Base-by-base conservation (phyloP, 2,888 invertebrate genomes). In the Torymus texanus region DNA sequence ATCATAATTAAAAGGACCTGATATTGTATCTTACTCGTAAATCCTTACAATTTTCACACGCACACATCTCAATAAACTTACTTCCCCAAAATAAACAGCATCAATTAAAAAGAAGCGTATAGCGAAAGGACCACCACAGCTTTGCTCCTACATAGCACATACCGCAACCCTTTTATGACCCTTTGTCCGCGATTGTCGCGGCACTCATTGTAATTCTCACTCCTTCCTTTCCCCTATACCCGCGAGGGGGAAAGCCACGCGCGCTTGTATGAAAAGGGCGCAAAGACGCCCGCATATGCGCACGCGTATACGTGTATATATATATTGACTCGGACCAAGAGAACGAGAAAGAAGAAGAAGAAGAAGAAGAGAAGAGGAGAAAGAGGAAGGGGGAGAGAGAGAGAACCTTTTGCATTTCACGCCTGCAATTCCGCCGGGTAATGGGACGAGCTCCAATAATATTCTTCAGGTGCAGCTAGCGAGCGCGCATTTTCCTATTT, bases 351-450 rank as follows among this genome's bases (percentile, higher is more conserved):
- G 62, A 59, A 59, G 18, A 53, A 13, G 50, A 16, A 12, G 24
- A 16, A 14, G 29, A 14, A 63, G 12, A 18, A 3, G 53, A 3
- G 50, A 24, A 72, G 59, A 29, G 13, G n/a, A n/a, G n/a, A n/a
- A n/a, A n/a, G n/a, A n/a, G n/a, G n/a, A n/a, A 68, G 53, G 24
- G 29, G 21, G 29, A 16, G 58, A 51, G 21, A 8, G 72, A 13
- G 59, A 74, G 50, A 61, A 59, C 53, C 73, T 79, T 82, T 78
- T 80, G 75, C 81, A 82, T 81, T 84, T 82, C 81, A 66, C 78
- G 81, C 76, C 75, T 78, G 77, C 68, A 81, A 82, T 81, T 80
- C 82, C 82, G 78, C 72, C 71, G 82, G 84, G 82, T 82, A 84
- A 84, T 83, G 81, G 80, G 78, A 82, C 76, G 73, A 79, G 73